These are phyloP conservation scores for Eulemur rubriventer DNA, from an alignment of 2,797 vertebrate species.

Conservation along the genomic window DNA sequence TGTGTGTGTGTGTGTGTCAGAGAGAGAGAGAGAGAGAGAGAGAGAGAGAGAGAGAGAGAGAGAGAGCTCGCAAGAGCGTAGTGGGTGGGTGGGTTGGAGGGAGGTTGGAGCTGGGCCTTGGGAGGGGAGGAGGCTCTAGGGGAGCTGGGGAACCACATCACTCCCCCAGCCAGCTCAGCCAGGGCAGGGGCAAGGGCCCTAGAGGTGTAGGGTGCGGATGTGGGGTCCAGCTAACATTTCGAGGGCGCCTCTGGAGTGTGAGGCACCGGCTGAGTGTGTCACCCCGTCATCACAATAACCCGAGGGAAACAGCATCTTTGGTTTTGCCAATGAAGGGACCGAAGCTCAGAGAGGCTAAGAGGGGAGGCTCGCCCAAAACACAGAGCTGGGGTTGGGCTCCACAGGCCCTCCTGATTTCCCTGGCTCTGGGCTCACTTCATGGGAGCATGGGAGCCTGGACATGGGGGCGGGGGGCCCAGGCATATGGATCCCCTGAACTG, in stretches of 20 bases:
- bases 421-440: neutral
- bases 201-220: accelerated
- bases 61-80: too few species aligned
- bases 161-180: neutral
- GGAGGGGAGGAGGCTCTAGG: neutral
- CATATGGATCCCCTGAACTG: accelerated
- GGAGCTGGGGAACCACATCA: neutral
- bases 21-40: neutral
- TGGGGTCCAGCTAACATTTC: too few species aligned
- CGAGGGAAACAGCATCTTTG: neutral
- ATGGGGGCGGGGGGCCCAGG: accelerated
- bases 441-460: neutral
- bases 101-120: neutral
- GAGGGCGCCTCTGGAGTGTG: neutral
- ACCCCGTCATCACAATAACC: neutral
- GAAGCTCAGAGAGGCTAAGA: neutral
- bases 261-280: neutral
- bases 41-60: neutral
- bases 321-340: neutral
- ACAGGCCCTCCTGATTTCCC: neutral
- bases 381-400: neutral
- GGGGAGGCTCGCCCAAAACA: neutral
- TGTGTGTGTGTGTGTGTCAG: neutral
- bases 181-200: neutral
- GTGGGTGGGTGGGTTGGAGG: neutral